Conservation (phyloP, 2,888 invertebrate genomes). For the Drosophila melanosoma region DNA sequence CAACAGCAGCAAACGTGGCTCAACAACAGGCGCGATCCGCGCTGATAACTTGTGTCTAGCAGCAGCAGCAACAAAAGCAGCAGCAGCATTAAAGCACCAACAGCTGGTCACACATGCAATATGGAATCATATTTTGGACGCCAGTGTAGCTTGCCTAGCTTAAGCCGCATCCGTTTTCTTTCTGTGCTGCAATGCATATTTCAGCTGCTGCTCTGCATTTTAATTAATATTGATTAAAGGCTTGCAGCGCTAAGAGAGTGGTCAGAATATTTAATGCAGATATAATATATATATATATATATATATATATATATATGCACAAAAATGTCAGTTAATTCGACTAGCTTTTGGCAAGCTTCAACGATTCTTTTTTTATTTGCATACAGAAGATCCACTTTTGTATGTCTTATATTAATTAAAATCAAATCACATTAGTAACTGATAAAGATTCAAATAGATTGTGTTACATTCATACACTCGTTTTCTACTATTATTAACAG, state of each 20-base stretch:
- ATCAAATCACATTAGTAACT: background rate
- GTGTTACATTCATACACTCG: background rate
- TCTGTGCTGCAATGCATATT: constrained; percentile 6
- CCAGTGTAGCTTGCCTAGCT: constrained; percentile 27
- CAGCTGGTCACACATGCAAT: constrained; percentile 19
- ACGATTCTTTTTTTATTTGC: background rate
- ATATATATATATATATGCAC: background rate
- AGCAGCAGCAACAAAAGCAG: constrained; percentile 6
- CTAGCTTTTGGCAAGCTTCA: background rate
- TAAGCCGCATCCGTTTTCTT: constrained; percentile 39
- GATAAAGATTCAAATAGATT: background rate
- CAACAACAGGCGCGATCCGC: constrained; percentile 41
- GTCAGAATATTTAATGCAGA: constrained; percentile 3
- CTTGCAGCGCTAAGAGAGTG: constrained; percentile 10
- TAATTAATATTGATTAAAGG: constrained; percentile 34
- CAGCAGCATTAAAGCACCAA: constrained; percentile 2
- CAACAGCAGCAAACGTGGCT: constrained; percentile 61
- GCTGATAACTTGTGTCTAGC: constrained; percentile 44
- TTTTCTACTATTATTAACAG: background rate
- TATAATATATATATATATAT: background rate
- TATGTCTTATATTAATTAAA: background rate
- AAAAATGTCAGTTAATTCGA: background rate
- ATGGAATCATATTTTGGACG: constrained; percentile 35
- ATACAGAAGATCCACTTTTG: background rate
- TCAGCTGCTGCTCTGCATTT: constrained; percentile 17